These are phyloP conservation scores for Syndactyla subalaris DNA, from an alignment of 2,797 vertebrate genomes.

Conservation along the genomic window DNA sequence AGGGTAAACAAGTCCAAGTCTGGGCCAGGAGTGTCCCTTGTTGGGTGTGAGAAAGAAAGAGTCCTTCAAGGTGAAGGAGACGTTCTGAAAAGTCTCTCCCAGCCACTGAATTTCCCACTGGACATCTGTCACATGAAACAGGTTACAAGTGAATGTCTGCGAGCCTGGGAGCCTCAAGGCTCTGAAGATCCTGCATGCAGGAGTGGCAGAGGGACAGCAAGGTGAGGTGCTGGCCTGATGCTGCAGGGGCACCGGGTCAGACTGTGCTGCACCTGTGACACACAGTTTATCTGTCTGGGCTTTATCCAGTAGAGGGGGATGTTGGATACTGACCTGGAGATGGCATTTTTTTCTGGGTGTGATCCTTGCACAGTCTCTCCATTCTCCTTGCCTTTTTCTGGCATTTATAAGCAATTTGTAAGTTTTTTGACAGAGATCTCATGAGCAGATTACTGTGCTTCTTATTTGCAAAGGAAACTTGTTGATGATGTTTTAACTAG, in stretches of 20 bases:
- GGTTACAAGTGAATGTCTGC: not conserved
- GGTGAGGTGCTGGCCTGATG: not conserved
- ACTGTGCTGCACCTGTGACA: not conserved
- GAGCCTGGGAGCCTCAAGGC: not conserved
- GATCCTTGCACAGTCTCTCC: not conserved
- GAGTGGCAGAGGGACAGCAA: not conserved
- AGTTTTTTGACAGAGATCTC: not conserved
- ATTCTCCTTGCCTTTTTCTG: not conserved
- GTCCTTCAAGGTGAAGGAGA: not conserved
- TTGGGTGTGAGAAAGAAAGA: not conserved
- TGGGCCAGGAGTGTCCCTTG: not conserved
- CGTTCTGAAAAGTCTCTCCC: not conserved
- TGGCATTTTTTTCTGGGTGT: not conserved
- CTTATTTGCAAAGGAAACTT: not conserved
- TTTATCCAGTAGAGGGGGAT: not conserved
- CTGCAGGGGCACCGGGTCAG: not conserved
- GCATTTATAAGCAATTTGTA: not conserved
- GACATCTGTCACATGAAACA: not conserved
- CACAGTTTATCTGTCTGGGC: not conserved
- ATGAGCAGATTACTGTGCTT: not conserved
- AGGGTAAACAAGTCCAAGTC: not conserved
- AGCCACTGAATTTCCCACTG: not conserved
- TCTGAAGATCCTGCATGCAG: not conserved
- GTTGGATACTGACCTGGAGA: not conserved
- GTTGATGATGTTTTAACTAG: not conserved